A percentile compares a stretch with the other conserved stretches of the same genome.
These are phyloP conservation scores for Orius laevigatus DNA, from an alignment of 1,140 invertebrate species.

Conservation along the genomic window DNA sequence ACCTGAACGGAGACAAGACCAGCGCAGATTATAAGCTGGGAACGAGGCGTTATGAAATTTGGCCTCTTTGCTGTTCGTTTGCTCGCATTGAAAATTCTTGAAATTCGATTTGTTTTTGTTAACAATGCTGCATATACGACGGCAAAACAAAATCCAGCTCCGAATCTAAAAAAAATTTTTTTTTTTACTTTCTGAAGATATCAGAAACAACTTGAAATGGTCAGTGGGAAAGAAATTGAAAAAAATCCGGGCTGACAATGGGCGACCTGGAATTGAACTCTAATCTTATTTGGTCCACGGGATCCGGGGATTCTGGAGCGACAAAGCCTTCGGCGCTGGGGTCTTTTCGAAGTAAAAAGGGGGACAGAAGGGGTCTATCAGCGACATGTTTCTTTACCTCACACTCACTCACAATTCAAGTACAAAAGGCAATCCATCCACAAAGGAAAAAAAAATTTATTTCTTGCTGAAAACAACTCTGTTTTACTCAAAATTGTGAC, in stretches of 20 bases:
- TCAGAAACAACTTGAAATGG: neutral
- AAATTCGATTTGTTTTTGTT: constrained; percentile 83
- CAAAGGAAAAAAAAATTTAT: no score
- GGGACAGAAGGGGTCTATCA: no score
- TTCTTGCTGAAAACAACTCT: no score
- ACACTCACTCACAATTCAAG: no score
- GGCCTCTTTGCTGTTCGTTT: constrained; percentile 75
- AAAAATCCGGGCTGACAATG: neutral
- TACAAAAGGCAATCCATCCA: no score
- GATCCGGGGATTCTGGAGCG: neutral
- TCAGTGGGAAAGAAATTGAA: neutral
- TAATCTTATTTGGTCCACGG: neutral
- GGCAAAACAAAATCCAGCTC: constrained; percentile 78
- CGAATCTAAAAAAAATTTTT: constrained; percentile 43
- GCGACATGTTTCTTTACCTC: no score
- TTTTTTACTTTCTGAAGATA: no score
- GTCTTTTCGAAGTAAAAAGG: no score
- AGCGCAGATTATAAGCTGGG: constrained; percentile 78
- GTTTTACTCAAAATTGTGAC: no score
- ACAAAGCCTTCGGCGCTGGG: no score
- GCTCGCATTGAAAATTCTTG: constrained; percentile 77
- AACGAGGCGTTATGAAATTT: constrained; percentile 81
- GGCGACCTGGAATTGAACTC: neutral
- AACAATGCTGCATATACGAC: constrained; percentile 80
- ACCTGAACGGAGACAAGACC: constrained; percentile 68